These are phyloP conservation scores for Drosophila lutescens DNA, from an alignment of 2,888 invertebrate genomes.

Conservation along the genomic window DNA sequence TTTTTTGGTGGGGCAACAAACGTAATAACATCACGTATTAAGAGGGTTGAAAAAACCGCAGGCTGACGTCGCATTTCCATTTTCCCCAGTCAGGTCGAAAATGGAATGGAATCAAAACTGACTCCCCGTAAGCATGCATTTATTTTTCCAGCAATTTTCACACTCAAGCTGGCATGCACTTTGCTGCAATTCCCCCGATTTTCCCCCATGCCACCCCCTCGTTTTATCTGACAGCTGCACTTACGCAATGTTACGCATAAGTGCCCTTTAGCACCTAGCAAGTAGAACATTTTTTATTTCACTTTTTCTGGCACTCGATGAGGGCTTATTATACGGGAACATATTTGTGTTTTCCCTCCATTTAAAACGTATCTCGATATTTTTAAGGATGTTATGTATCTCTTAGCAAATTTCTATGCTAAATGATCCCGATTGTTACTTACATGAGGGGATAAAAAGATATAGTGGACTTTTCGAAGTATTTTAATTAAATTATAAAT, in stretches of 20 bases:
- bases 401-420: not conserved
- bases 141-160: slow-evolving; percentile 73
- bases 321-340: slow-evolving; percentile 15
- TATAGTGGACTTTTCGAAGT: too few species aligned
- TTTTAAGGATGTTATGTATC: not conserved
- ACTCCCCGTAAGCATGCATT: slow-evolving; percentile 35
- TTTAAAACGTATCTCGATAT: not conserved
- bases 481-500: not conserved
- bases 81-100: slow-evolving; percentile 3
- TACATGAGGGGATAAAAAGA: too few species aligned
- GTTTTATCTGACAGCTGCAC: slow-evolving; percentile 70
- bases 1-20: slow-evolving; percentile 1
- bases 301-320: slow-evolving; percentile 29
- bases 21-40: slow-evolving; percentile 35
- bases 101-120: slow-evolving; percentile 49
- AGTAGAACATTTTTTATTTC: slow-evolving; percentile 42
- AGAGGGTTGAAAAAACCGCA: slow-evolving; percentile 20
- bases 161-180: slow-evolving; percentile 73
- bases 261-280: slow-evolving; percentile 45
- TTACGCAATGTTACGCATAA: slow-evolving; percentile 75
- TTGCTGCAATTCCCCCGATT: slow-evolving; percentile 38
- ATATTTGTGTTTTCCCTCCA: slow-evolving; percentile 8
- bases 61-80: slow-evolving; percentile 32
- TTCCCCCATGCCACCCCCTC: not conserved
- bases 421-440: too few species aligned